These are phyloP conservation scores for Magallana ariakensis DNA, from an alignment of 1,140 invertebrate species.

Conservation along the genomic window DNA sequence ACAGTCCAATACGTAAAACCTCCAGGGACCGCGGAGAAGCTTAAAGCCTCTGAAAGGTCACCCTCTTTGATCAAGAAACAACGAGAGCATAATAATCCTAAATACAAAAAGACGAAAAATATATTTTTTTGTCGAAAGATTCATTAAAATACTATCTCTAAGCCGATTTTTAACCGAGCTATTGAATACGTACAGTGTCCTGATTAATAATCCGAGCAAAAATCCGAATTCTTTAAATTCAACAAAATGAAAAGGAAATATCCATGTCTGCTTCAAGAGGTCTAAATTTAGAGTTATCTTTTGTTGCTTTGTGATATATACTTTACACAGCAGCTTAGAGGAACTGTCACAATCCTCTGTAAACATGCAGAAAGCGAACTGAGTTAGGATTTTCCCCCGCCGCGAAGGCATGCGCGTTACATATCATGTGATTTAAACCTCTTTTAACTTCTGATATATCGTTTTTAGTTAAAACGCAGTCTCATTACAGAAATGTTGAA, in stretches of 20 bases:
- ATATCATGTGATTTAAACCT: constrained; percentile 28
- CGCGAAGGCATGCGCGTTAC: constrained; percentile 10
- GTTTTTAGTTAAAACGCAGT: not conserved
- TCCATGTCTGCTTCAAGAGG: not conserved
- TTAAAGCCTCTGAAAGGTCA: not conserved
- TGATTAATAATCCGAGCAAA: not conserved
- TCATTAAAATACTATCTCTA: not conserved
- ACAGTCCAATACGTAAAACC: not conserved
- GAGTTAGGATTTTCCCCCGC: not conserved
- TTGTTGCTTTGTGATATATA: constrained; percentile 12
- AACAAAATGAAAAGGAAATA: not conserved
- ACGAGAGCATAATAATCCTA: not conserved
- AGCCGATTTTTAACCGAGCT: constrained; percentile 15
- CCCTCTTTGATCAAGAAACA: not conserved
- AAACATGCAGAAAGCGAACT: not conserved
- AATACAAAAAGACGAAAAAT: not conserved
- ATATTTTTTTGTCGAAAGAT: constrained; percentile 7
- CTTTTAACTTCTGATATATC: constrained; percentile 19
- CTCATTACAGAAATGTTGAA: not conserved
- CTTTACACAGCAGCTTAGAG: not conserved
- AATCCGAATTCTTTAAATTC: not conserved
- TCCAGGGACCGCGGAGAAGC: not conserved
- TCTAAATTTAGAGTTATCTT: constrained; percentile 11
- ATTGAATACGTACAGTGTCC: not conserved
- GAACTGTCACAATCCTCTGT: not conserved